Conservation (phyloP, 1,140 invertebrate genomes). For the Drosophila auraria region DNA sequence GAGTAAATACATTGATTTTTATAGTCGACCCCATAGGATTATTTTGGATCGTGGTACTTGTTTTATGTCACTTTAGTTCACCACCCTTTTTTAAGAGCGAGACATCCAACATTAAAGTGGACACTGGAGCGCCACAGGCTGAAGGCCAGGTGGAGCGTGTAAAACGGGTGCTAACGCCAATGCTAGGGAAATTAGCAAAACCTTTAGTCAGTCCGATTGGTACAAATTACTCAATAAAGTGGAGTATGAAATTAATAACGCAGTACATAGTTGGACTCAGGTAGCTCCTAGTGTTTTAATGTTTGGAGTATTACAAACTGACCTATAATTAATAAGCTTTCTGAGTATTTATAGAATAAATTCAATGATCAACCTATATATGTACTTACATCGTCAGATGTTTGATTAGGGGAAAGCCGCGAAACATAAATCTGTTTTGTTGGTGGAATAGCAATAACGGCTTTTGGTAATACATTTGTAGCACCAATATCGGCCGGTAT, state of each 20-base stretch:
- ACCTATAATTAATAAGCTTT: not conserved
- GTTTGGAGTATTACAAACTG: not conserved
- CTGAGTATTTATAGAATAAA: not conserved
- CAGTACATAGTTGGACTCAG: not conserved
- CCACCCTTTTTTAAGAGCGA: slow-evolving; percentile 1
- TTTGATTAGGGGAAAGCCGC: no score
- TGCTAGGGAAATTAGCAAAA: slow-evolving; percentile 6
- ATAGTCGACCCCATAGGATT: no score
- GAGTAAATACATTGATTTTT: no score
- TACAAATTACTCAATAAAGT: not conserved
- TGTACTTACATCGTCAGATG: no score
- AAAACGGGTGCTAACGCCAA: not conserved
- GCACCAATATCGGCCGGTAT: no score
- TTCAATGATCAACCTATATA: not conserved
- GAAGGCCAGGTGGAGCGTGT: slow-evolving; percentile 10
- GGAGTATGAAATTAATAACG: not conserved
- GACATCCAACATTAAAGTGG: slow-evolving; percentile 7
- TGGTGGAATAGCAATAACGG: no score
- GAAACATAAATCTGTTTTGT: no score
- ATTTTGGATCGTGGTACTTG: slow-evolving; percentile 4
- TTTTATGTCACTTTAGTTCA: slow-evolving; percentile 13
- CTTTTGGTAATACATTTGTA: no score
- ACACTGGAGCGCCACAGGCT: not conserved
- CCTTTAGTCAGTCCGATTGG: not conserved
- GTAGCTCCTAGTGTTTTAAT: no score